Evolutionary conservation across 2,888 invertebrate genomes (phyloP).

Genomic region (Arctia plantaginis): DNA sequence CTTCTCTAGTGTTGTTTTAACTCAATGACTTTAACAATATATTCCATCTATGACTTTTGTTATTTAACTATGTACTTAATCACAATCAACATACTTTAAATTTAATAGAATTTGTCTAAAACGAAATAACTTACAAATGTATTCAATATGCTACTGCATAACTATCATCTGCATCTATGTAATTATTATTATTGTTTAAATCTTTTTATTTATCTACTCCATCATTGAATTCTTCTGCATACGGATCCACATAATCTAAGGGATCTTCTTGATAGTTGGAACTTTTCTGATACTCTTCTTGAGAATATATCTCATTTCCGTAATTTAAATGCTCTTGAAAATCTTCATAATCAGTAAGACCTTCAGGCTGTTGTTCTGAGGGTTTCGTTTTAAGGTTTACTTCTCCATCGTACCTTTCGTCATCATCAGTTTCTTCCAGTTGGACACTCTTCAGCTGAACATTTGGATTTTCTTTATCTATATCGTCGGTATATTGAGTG

Average conservation of each 20-base stretch:
- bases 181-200: slow-evolving; percentile 66
- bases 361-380: neutral
- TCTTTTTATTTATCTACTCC: slow-evolving; percentile 58
- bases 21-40: too few species aligned
- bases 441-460: slow-evolving; percentile 44
- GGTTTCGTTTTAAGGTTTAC: slow-evolving; percentile 16
- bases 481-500: slow-evolving; percentile 43
- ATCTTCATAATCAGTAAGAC: slow-evolving; percentile 47
- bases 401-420: slow-evolving; percentile 32
- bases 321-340: slow-evolving; percentile 62
- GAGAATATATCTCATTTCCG: slow-evolving; percentile 61
- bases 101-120: neutral
- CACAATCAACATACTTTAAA: neutral
- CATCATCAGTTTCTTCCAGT: slow-evolving; percentile 39
- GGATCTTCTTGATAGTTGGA: slow-evolving; percentile 48
- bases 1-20: too few species aligned
- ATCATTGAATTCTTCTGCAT: slow-evolving; percentile 60
- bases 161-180: slow-evolving; percentile 65
- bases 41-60: neutral
- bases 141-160: slow-evolving; percentile 68
- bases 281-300: slow-evolving; percentile 51
- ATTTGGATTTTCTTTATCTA: slow-evolving; percentile 43
- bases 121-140: neutral
- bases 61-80: slow-evolving; percentile 20
- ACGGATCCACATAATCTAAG: slow-evolving; percentile 56